Percentiles rank a stretch among this genome's conserved stretches.
phyloP scores from a whole-genome alignment of 92 coral and sea anemone species.

The Zoanthus sansibaricus region DNA sequence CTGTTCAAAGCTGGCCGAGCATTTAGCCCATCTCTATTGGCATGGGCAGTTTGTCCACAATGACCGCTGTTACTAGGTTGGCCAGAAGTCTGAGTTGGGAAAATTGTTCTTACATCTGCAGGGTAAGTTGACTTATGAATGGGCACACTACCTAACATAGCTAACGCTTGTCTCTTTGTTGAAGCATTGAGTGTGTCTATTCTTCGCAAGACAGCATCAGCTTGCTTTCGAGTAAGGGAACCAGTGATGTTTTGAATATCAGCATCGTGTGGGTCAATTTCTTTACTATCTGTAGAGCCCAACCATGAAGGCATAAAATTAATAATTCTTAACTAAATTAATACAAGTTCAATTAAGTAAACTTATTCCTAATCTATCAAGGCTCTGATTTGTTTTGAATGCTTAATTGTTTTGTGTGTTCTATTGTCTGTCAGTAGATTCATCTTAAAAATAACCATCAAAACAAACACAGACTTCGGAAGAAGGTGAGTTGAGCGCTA shows the following conservation, averaged over 20 bases:
- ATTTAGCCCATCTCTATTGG: constrained; percentile 34
- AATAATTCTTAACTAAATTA: too few species aligned
- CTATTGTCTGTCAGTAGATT: too few species aligned
- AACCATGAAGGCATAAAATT: background rate
- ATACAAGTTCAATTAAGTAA: background rate
- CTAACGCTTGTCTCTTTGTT: constrained; percentile 67
- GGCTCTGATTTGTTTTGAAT: too few species aligned
- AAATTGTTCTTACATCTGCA: constrained; percentile 91
- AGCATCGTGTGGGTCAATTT: constrained; percentile 87
- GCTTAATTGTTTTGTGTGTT: too few species aligned
- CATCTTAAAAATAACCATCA: too few species aligned
- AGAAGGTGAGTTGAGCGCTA: too few species aligned
- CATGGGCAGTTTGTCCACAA: background rate
- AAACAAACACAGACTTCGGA: too few species aligned
- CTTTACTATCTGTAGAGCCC: constrained; percentile 87
- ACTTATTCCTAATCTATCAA: too few species aligned
- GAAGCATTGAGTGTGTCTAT: constrained; percentile 88
- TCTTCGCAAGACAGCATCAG: constrained; percentile 91
- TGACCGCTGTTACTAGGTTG: constrained; percentile 81
- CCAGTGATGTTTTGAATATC: constrained; percentile 86
- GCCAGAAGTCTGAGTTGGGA: constrained; percentile 89
- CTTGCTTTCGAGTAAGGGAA: constrained; percentile 95
- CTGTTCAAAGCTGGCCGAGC: constrained; percentile 65
- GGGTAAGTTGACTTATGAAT: constrained; percentile 60
- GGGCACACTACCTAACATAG: constrained; percentile 31